These are phyloP conservation scores for Acipenser oxyrinchus DNA, from an alignment of 2,797 vertebrate species.

Conservation along the genomic window DNA sequence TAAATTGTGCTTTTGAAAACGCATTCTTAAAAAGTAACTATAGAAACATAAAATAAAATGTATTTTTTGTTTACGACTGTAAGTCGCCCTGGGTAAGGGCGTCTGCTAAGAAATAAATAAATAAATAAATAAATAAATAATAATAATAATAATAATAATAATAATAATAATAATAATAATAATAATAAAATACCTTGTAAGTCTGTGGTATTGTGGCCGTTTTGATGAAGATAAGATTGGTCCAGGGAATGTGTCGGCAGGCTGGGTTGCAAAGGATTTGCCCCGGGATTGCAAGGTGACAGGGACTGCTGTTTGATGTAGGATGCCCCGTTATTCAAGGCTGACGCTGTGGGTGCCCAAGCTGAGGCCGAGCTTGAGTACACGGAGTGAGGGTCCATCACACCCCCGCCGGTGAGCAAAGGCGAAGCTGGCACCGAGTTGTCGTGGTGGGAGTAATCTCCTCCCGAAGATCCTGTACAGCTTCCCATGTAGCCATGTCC, in stretches of 20 bases:
- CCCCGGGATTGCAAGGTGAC: conserved; percentile 84
- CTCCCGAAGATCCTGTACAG: conserved; percentile 77
- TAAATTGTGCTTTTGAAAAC: too few relatives aligned
- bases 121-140: too few relatives aligned
- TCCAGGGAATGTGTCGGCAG: conserved; percentile 86
- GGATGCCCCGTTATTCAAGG: conserved; percentile 78
- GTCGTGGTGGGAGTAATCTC: conserved; percentile 87
- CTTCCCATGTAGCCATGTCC: conserved; percentile 92
- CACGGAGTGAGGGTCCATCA: conserved; percentile 96
- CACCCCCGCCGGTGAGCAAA: conserved; percentile 75
- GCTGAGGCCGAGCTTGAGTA: conserved; percentile 83
- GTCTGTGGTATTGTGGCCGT: conserved; percentile 81
- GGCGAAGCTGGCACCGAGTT: conserved; percentile 80
- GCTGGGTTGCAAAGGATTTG: conserved; percentile 80
- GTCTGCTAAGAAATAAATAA: too few relatives aligned
- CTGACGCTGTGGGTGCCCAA: conserved; percentile 80
- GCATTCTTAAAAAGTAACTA: too few relatives aligned
- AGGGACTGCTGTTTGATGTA: conserved; percentile 96
- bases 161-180: too few relatives aligned
- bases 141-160: too few relatives aligned
- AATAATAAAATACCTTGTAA: conserved; percentile 65
- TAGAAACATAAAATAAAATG: conserved; percentile 13
- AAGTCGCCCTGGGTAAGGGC: too few relatives aligned
- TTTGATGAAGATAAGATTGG: conserved; percentile 89
- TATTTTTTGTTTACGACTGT: too few relatives aligned